A percentile compares a stretch with the other conserved stretches of the same genome.
phyloP scores from a whole-genome alignment of 1,140 invertebrate genomes.

The Lordiphosa stackelbergi region DNA sequence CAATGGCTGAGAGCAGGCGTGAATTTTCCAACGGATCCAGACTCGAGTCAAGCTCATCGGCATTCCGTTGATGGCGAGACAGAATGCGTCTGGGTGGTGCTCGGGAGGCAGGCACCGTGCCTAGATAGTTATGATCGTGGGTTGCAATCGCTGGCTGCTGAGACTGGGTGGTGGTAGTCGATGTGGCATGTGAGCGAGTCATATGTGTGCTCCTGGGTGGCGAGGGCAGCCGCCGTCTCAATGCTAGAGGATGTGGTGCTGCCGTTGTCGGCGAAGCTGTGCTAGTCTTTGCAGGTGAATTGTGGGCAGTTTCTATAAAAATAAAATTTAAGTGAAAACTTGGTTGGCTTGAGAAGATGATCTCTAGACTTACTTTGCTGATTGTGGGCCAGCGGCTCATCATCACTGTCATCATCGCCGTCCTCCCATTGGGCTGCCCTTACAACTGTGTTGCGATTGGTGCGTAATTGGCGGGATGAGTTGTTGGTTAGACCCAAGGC shows the following conservation, averaged over 20 bases:
- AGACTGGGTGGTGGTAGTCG: conserved; percentile 33
- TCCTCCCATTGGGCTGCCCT: conserved; percentile 40
- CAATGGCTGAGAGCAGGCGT: conserved; percentile 34
- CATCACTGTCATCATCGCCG: conserved; percentile 68
- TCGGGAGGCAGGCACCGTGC: conserved; percentile 39
- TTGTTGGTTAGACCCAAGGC: conserved; percentile 20
- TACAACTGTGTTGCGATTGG: conserved; percentile 69
- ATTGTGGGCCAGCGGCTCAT: conserved; percentile 70
- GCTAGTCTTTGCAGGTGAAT: conserved; percentile 27
- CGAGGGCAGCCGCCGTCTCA: conserved; percentile 41
- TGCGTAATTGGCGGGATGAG: conserved; percentile 58
- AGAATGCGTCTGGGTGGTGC: conserved; percentile 57
- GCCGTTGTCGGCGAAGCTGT: conserved; percentile 16
- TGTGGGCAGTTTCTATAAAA: conserved; percentile 37
- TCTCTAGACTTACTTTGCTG: conserved; percentile 56
- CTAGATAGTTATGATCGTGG: conserved; percentile 74
- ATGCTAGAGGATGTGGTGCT: conserved; percentile 52
- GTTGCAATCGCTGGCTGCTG: conserved; percentile 33
- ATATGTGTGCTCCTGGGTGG: conserved; percentile 55
- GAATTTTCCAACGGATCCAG: conserved; percentile 64
- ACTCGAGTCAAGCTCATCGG: conserved; percentile 68
- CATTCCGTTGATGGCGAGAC: conserved; percentile 75
- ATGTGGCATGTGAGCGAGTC: conserved; percentile 73
- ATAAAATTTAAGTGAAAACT: not conserved
- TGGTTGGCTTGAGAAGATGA: not conserved